Conservation (phyloP, 2,797 vertebrate species). For the Scolopax rusticola region DNA sequence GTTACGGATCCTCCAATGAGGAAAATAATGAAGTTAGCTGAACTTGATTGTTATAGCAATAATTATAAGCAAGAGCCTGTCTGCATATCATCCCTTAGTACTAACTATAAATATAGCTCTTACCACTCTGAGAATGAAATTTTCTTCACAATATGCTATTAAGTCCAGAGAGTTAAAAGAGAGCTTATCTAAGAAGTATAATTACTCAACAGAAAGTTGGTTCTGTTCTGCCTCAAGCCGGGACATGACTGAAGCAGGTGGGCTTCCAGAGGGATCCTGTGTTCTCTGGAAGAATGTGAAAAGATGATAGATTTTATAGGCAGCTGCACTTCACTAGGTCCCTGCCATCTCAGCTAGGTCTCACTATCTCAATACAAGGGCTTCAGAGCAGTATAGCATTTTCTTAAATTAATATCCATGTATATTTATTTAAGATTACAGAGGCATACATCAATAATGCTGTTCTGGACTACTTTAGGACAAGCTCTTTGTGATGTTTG, state of each 20-base stretch:
- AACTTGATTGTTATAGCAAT: too few species aligned
- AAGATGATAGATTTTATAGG: neutral
- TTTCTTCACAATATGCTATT: too few species aligned
- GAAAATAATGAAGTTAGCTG: too few species aligned
- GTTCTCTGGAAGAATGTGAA: neutral
- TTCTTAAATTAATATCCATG: neutral
- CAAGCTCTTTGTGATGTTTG: neutral
- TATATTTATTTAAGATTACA: neutral
- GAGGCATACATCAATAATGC: neutral
- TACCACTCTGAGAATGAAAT: too few species aligned
- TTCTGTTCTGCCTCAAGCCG: too few species aligned
- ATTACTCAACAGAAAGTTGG: too few species aligned
- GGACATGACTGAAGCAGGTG: neutral
- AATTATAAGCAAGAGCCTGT: too few species aligned
- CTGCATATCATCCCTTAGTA: too few species aligned
- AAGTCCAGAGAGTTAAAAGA: too few species aligned
- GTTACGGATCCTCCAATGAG: too few species aligned
- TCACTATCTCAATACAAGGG: neutral
- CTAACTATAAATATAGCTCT: too few species aligned
- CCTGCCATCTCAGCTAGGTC: neutral
- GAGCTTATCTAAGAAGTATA: too few species aligned
- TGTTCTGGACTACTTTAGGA: neutral
- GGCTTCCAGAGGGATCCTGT: neutral
- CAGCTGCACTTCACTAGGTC: neutral
- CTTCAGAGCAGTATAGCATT: neutral